A percentile compares a stretch with the other conserved stretches of the same genome.
Conservation (phyloP, 2,888 invertebrate genomes). For the Timandra comae region DNA sequence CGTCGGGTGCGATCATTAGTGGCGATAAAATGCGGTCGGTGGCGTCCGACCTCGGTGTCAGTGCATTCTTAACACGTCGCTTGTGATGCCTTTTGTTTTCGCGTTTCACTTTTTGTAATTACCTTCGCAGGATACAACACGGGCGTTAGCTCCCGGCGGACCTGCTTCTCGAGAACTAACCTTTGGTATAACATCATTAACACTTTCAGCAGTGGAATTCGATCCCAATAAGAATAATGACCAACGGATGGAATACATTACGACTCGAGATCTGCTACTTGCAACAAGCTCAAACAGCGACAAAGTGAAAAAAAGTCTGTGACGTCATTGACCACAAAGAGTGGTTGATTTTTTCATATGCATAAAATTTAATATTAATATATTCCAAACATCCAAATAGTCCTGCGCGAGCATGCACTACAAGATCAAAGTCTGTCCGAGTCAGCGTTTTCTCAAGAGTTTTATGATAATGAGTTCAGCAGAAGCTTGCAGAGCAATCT, state of each 20-base stretch:
- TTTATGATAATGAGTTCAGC: slow-evolving; percentile 51
- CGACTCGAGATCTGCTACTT: no score
- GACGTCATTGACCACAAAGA: no score
- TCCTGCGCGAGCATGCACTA: neutral
- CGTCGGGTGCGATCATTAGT: slow-evolving; percentile 58
- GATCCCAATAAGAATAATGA: no score
- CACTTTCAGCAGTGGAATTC: no score
- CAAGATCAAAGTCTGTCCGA: slow-evolving; percentile 26
- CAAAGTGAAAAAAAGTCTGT: no score
- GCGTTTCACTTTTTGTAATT: slow-evolving; percentile 41
- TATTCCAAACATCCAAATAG: no score
- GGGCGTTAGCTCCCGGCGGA: neutral
- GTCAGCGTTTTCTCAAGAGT: slow-evolving; percentile 32
- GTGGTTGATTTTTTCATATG: slow-evolving; percentile 11
- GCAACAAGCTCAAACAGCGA: no score
- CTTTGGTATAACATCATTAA: no score
- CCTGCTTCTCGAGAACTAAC: no score
- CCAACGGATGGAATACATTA: no score
- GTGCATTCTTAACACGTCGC: slow-evolving; percentile 43
- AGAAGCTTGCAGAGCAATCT: no score
- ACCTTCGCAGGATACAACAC: slow-evolving; percentile 16
- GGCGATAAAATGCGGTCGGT: slow-evolving; percentile 63
- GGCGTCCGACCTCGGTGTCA: slow-evolving; percentile 30
- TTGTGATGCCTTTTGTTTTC: slow-evolving; percentile 45
- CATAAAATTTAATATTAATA: no score